phyloP scores from a whole-genome alignment of 2,113 vertebrate species.

The Barnardius zonarius region DNA sequence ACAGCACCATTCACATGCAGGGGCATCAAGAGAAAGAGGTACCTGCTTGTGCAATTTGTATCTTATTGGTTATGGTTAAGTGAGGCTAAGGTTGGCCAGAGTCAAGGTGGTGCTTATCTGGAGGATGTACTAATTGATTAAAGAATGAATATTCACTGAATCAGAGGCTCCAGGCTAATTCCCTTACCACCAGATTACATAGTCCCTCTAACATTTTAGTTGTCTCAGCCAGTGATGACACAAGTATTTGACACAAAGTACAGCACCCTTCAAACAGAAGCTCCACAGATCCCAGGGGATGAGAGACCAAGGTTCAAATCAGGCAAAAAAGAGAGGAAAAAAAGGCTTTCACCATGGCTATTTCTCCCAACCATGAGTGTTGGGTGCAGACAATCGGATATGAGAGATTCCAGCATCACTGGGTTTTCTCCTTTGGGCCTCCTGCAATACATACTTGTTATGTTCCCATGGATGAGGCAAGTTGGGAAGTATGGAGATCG shows the following conservation, averaged over 20 bases:
- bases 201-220: background rate
- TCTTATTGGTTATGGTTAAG: background rate
- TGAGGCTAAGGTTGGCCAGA: background rate
- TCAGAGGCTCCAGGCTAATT: background rate
- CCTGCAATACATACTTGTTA: background rate
- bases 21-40: background rate
- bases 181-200: background rate
- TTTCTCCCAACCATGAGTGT: background rate
- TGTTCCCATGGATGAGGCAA: background rate
- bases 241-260: background rate
- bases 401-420: background rate
- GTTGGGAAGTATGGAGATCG: rapidly evolving
- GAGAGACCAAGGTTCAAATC: background rate
- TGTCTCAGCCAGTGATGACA: background rate
- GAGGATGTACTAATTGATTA: background rate
- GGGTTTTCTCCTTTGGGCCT: background rate
- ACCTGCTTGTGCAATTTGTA: background rate
- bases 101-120: background rate
- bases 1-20: background rate
- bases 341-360: background rate
- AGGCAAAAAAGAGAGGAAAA: background rate
- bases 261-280: background rate
- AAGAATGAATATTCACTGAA: background rate
- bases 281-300: background rate
- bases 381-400: background rate